Evolutionary conservation across 2,113 vertebrate genomes (phyloP).

Genomic region (Poeciliopsis retropinna): DNA sequence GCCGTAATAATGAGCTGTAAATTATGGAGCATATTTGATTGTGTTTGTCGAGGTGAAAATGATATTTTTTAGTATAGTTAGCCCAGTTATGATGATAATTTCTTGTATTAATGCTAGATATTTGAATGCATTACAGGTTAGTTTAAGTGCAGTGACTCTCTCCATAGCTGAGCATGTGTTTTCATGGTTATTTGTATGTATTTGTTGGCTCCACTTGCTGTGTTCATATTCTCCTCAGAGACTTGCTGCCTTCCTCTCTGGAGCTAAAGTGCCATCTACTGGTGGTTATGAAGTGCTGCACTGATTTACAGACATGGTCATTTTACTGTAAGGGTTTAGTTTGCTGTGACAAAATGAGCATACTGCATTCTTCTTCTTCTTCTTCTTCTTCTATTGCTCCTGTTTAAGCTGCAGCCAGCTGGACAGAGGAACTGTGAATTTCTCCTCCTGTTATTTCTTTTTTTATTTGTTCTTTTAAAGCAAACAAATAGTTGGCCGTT

Average conservation of each 20-base stretch:
- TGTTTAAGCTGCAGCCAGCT: constrained; percentile 69
- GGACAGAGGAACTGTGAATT: constrained; percentile 56
- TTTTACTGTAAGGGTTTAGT: constrained; percentile 48
- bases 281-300: constrained; percentile 60
- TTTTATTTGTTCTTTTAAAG: constrained; percentile 58
- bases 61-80: not conserved
- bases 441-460: constrained; percentile 37
- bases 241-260: constrained; percentile 47
- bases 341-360: constrained; percentile 51
- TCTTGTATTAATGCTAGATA: constrained; percentile 28
- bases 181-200: constrained; percentile 47
- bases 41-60: not conserved
- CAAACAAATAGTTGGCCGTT: constrained; percentile 70
- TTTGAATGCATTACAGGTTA: constrained; percentile 23
- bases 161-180: constrained; percentile 23
- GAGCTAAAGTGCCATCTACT: constrained; percentile 84
- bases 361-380: constrained; percentile 55
- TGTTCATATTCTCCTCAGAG: constrained; percentile 37
- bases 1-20: not conserved
- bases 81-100: constrained; percentile 38
- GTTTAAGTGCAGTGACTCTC: constrained; percentile 22
- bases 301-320: constrained; percentile 48
- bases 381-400: constrained; percentile 42
- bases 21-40: not conserved
- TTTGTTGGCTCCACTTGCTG: constrained; percentile 48